Conservation (phyloP, 2,797 vertebrate genomes). For the Macroramphosus scolopax region DNA sequence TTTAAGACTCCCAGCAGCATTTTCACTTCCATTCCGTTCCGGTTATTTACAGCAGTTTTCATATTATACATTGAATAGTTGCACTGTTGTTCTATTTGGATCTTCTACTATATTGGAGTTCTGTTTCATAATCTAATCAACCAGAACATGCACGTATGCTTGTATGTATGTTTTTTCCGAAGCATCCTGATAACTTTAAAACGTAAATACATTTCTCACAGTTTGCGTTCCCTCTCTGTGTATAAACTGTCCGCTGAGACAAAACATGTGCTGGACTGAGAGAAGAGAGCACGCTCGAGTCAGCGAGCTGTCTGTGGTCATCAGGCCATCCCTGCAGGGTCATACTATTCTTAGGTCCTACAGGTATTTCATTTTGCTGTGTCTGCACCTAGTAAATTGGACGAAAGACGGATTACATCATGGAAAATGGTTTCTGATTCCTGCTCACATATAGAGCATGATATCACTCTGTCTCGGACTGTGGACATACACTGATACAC, state of each 20-base stretch:
- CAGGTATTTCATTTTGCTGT: slow-evolving; percentile 63
- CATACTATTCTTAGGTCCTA: slow-evolving; percentile 59
- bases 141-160: too few species aligned
- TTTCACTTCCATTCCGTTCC: slow-evolving; percentile 15
- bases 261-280: slow-evolving; percentile 22
- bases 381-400: too few species aligned
- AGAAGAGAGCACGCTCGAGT: slow-evolving; percentile 23
- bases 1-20: slow-evolving; percentile 4
- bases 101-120: slow-evolving; percentile 3
- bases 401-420: slow-evolving; percentile 66
- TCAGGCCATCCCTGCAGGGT: slow-evolving; percentile 39
- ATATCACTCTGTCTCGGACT: slow-evolving; percentile 57
- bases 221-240: not conserved
- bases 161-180: too few species aligned
- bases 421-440: slow-evolving; percentile 63
- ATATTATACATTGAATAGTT: slow-evolving; percentile 11
- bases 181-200: too few species aligned
- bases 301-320: slow-evolving; percentile 42
- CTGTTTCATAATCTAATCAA: slow-evolving; percentile 4
- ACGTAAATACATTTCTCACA: slow-evolving; percentile 9
- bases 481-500: slow-evolving; percentile 28
- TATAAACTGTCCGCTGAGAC: slow-evolving; percentile 36
- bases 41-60: slow-evolving; percentile 9
- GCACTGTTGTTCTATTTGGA: not conserved
- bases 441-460: slow-evolving; percentile 64